Conservation (phyloP, 1,140 invertebrate genomes). For the Drosophila nasuta region DNA sequence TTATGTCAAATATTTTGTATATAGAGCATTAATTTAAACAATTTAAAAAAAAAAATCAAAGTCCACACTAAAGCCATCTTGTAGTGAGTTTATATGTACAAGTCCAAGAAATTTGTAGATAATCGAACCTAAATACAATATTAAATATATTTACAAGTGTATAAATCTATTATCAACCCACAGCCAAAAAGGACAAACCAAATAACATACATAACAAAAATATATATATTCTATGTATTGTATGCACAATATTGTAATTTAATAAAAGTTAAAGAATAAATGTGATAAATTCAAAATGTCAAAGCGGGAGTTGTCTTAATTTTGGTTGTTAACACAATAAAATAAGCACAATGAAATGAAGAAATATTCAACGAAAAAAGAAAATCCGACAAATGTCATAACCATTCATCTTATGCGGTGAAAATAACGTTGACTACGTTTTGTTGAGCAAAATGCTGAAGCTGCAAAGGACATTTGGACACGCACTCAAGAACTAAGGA, state of each 20-base stretch:
- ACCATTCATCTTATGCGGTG: too few species aligned
- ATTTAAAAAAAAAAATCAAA: background rate
- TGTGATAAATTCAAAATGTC: slow-evolving; percentile 67
- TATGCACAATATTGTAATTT: slow-evolving; percentile 66
- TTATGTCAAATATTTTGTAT: slow-evolving; percentile 42
- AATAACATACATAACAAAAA: background rate
- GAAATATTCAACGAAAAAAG: slow-evolving; percentile 10
- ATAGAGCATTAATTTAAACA: slow-evolving; percentile 33
- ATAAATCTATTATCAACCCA: slow-evolving; percentile 36
- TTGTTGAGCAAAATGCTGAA: too few species aligned
- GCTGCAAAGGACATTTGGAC: too few species aligned
- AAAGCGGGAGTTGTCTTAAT: slow-evolving; percentile 20
- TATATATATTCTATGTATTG: slow-evolving; percentile 18
- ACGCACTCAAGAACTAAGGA: too few species aligned
- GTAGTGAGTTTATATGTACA: slow-evolving; percentile 56
- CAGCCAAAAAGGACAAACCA: slow-evolving; percentile 37
- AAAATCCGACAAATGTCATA: too few species aligned
- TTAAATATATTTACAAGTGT: slow-evolving; percentile 37
- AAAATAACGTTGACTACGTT: too few species aligned
- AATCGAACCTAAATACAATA: slow-evolving; percentile 38
- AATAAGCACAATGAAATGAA: slow-evolving; percentile 59
- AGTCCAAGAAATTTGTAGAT: slow-evolving; percentile 42
- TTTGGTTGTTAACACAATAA: slow-evolving; percentile 29
- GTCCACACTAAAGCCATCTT: slow-evolving; percentile 47
- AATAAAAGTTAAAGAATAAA: slow-evolving; percentile 64